Evolutionary conservation across 2,797 vertebrate genomes (phyloP).

Genomic region (Acanthurus leucopareius): DNA sequence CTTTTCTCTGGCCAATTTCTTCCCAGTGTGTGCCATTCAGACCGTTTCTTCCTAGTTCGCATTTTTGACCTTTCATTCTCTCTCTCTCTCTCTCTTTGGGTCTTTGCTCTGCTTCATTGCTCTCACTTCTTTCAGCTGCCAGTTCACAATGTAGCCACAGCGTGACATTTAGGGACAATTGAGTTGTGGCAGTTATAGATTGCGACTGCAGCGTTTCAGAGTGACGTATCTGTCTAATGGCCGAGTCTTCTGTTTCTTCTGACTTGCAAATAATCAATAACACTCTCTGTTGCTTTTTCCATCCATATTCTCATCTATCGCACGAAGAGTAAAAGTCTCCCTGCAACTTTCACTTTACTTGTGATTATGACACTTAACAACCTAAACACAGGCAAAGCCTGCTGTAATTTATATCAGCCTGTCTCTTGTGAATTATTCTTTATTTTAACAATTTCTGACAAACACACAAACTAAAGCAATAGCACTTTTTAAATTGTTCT

Average conservation of each 20-base stretch:
- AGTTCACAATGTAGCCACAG: conserved; percentile 73
- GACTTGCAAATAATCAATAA: conserved; percentile 62
- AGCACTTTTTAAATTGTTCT: background rate
- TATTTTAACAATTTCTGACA: background rate
- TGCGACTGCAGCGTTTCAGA: conserved; percentile 56
- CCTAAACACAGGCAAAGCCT: background rate
- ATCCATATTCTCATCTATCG: background rate
- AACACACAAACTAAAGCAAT: conserved; percentile 6
- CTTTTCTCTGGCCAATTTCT: conserved; percentile 60
- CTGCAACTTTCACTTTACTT: background rate
- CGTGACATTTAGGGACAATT: conserved; percentile 85
- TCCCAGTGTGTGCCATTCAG: conserved; percentile 59
- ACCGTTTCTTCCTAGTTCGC: conserved; percentile 63
- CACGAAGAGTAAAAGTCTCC: background rate
- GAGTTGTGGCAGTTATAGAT: conserved; percentile 76
- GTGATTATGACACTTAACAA: background rate
- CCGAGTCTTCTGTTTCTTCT: conserved; percentile 44
- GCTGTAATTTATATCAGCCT: background rate
- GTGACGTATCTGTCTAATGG: conserved; percentile 58
- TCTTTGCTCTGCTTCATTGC: conserved; percentile 59
- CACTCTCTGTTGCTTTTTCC: conserved; percentile 42
- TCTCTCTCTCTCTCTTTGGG: conserved; percentile 27
- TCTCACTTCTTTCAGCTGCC: conserved; percentile 64
- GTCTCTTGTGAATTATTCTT: background rate
- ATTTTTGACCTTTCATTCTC: conserved; percentile 72